Evolutionary conservation across 2,797 vertebrate genomes (phyloP).

Genomic region (Cryptoblepharus egeriae): DNA sequence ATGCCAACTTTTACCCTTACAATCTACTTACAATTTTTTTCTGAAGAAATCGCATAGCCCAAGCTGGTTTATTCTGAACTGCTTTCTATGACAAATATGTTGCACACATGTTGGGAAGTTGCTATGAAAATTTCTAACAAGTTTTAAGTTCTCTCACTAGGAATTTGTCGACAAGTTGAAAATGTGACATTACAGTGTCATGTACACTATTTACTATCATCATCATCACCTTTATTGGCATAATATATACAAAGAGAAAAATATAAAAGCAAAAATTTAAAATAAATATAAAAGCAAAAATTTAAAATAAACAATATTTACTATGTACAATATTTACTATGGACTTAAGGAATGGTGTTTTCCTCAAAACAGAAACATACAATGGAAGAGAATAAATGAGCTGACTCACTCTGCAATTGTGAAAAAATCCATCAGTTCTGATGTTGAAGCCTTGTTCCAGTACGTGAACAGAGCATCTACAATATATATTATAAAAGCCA

Average conservation of each 20-base stretch:
- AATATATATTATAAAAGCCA: slow-evolving; percentile 44
- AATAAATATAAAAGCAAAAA: no score
- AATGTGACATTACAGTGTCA: neutral
- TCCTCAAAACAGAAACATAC: neutral
- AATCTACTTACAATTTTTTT: no score
- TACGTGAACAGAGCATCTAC: slow-evolving; percentile 95
- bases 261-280: no score
- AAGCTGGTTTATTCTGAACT: neutral
- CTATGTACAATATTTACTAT: neutral
- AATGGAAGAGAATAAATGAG: slow-evolving; percentile 26
- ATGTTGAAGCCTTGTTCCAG: slow-evolving; percentile 94
- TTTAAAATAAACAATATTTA: no score
- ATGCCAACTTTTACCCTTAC: neutral
- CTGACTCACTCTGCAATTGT: slow-evolving; percentile 92
- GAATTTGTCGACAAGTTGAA: neutral
- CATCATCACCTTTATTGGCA: no score
- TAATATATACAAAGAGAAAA: no score
- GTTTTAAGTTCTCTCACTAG: neutral
- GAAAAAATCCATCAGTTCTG: slow-evolving; percentile 97
- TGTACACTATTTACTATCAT: neutral
- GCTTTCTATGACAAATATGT: neutral
- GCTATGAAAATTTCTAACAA: no score
- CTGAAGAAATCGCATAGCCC: neutral
- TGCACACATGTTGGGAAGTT: neutral
- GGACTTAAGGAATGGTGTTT: neutral